phyloP scores from a whole-genome alignment of 2,888 invertebrate genomes.

The Leucoma salicis region DNA sequence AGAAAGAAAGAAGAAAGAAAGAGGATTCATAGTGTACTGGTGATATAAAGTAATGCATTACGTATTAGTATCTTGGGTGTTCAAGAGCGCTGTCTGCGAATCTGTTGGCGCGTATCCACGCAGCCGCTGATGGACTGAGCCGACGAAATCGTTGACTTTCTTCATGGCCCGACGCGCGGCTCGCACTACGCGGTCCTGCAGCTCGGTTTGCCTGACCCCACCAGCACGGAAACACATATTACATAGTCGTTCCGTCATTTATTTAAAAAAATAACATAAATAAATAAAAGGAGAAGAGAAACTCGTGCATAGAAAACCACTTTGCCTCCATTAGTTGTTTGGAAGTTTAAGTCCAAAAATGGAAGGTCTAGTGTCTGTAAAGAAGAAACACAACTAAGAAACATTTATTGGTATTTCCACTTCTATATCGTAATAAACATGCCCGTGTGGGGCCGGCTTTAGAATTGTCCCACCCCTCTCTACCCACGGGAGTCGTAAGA shows the following conservation, averaged over 20 bases:
- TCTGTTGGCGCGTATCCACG: conserved; percentile 41
- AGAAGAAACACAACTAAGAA: too few relatives aligned
- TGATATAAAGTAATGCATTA: conserved; percentile 32
- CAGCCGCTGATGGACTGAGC: conserved; percentile 58
- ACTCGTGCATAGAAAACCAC: too few relatives aligned
- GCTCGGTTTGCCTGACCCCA: conserved; percentile 62
- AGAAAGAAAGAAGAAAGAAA: background rate
- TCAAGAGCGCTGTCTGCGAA: conserved; percentile 4
- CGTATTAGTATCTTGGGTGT: conserved; percentile 42
- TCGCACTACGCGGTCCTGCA: conserved; percentile 56
- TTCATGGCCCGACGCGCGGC: conserved; percentile 50
- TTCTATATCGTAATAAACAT: background rate
- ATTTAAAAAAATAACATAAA: background rate
- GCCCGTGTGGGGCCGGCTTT: too few relatives aligned
- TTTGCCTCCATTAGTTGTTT: too few relatives aligned
- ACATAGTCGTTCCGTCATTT: conserved; percentile 18
- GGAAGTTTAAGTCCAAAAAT: too few relatives aligned
- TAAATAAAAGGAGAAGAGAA: background rate
- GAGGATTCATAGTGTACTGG: too few relatives aligned
- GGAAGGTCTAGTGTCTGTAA: too few relatives aligned
- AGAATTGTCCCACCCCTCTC: too few relatives aligned
- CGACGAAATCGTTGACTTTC: conserved; percentile 65
- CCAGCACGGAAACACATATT: conserved; percentile 29
- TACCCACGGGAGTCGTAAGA: too few relatives aligned
- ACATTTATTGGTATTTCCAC: too few relatives aligned